Percentiles rank a stretch among this genome's conserved stretches.
Evolutionary conservation across 2,113 vertebrate genomes (phyloP).

Genomic region (Lates calcarifer): DNA sequence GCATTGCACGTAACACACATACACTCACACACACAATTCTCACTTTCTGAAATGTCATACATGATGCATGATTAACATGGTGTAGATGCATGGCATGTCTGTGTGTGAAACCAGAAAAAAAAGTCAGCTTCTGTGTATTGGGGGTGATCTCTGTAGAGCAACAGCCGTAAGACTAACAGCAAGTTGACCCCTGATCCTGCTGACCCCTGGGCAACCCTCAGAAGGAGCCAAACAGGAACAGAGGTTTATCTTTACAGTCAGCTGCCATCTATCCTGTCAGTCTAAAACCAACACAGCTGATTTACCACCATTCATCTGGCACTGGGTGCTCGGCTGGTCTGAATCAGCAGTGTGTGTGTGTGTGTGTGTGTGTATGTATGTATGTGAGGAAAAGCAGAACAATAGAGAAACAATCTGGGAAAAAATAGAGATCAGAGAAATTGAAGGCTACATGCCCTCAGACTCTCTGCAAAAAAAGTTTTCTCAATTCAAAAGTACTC

Average conservation of each 20-base stretch:
- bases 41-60: slow-evolving; percentile 5
- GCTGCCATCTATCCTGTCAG: slow-evolving; percentile 61
- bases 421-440: slow-evolving; percentile 17
- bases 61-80: slow-evolving; percentile 23
- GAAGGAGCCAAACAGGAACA: slow-evolving; percentile 59
- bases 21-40: background rate
- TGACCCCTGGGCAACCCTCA: slow-evolving; percentile 49
- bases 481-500: slow-evolving; percentile 45
- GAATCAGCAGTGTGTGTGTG: slow-evolving; percentile 25
- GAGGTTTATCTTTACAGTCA: slow-evolving; percentile 75
- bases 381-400: slow-evolving; percentile 17
- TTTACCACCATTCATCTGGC: slow-evolving; percentile 51
- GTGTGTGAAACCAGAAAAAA: slow-evolving; percentile 11
- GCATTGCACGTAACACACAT: background rate
- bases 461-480: slow-evolving; percentile 46
- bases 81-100: slow-evolving; percentile 18
- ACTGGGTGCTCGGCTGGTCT: slow-evolving; percentile 26
- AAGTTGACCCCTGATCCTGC: slow-evolving; percentile 67
- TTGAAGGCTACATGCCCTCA: slow-evolving; percentile 13
- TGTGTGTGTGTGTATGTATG: slow-evolving; percentile 10
- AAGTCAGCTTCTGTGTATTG: slow-evolving; percentile 28
- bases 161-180: slow-evolving; percentile 45
- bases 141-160: slow-evolving; percentile 27
- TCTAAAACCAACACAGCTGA: slow-evolving; percentile 69
- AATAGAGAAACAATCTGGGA: slow-evolving; percentile 9